Evolutionary conservation across 1,140 invertebrate genomes (phyloP).

Genomic region (Aphelenchoides fujianensis): DNA sequence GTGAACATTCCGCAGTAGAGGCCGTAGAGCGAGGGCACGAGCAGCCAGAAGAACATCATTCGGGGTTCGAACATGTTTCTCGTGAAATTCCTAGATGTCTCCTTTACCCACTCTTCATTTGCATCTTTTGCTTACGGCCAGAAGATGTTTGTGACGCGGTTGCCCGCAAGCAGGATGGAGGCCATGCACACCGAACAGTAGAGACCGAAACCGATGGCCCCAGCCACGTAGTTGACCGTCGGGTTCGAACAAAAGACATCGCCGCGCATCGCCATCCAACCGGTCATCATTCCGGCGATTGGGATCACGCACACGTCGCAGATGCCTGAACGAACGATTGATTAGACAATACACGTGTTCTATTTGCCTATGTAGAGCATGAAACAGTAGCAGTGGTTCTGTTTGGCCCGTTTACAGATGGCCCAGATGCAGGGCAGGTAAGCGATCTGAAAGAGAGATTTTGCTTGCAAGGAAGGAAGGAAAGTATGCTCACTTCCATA

Average conservation of each 20-base stretch:
- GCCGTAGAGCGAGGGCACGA: neutral
- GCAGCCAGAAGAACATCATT: neutral
- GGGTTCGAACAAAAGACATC: neutral
- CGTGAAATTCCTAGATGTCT: too few species aligned
- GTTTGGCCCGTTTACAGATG: neutral
- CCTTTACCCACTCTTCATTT: neutral
- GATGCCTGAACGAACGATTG: neutral
- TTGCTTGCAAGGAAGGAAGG: neutral
- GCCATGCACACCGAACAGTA: neutral
- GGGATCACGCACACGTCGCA: neutral
- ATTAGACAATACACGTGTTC: neutral
- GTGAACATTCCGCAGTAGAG: neutral
- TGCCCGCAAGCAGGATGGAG: neutral
- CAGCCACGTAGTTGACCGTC: neutral
- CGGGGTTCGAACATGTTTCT: neutral
- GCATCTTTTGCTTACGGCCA: neutral
- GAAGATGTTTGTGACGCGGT: neutral
- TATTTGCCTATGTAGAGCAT: neutral
- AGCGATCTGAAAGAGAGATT: neutral
- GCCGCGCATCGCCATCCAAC: neutral
- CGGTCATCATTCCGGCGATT: neutral
- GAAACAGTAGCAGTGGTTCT: neutral
- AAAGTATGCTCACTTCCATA: neutral
- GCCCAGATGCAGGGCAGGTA: neutral
- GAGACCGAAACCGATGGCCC: neutral